These are phyloP conservation scores for Drosophila hamatofila DNA, from an alignment of 2,888 invertebrate species.

Conservation along the genomic window DNA sequence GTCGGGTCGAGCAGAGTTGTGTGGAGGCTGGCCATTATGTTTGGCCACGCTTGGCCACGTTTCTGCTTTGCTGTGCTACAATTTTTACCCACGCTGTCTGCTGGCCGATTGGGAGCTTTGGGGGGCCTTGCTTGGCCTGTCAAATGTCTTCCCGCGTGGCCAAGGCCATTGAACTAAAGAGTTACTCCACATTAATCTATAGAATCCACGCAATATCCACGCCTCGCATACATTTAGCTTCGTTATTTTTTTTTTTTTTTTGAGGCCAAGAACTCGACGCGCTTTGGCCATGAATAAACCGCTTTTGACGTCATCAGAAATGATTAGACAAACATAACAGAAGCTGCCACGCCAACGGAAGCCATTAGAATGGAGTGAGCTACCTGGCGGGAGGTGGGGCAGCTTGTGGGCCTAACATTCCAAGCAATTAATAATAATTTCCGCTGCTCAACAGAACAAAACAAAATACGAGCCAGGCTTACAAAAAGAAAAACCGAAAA, in stretches of 20 bases:
- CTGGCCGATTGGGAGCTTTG: conserved; percentile 15
- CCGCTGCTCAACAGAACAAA: conserved; percentile 60
- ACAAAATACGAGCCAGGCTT: conserved; percentile 40
- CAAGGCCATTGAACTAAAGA: conserved; percentile 73
- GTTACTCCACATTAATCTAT: conserved; percentile 59
- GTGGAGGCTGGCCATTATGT: conserved; percentile 49
- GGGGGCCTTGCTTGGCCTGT: conserved; percentile 33
- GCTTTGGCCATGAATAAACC: conserved; percentile 71
- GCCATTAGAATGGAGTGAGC: conserved; percentile 61
- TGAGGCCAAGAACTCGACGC: conserved; percentile 70
- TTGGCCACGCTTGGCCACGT: conserved; percentile 71
- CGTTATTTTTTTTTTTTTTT: conserved; percentile 17
- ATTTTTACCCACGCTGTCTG: conserved; percentile 66
- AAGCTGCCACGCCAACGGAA: conserved; percentile 72
- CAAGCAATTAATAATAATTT: conserved; percentile 82
- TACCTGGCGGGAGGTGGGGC: conserved; percentile 16
- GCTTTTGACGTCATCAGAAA: conserved; percentile 72
- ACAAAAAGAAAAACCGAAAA: conserved; percentile 23
- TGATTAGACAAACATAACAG: conserved; percentile 57
- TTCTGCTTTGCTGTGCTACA: conserved; percentile 16
- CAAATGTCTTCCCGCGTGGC: conserved; percentile 48
- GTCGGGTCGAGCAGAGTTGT: neutral
- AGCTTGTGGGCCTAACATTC: conserved; percentile 58
- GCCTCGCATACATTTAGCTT: conserved; percentile 5
- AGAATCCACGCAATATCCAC: conserved; percentile 25